These are phyloP conservation scores for Gryon sp. DNA, from an alignment of 1,140 invertebrate species.

Conservation along the genomic window DNA sequence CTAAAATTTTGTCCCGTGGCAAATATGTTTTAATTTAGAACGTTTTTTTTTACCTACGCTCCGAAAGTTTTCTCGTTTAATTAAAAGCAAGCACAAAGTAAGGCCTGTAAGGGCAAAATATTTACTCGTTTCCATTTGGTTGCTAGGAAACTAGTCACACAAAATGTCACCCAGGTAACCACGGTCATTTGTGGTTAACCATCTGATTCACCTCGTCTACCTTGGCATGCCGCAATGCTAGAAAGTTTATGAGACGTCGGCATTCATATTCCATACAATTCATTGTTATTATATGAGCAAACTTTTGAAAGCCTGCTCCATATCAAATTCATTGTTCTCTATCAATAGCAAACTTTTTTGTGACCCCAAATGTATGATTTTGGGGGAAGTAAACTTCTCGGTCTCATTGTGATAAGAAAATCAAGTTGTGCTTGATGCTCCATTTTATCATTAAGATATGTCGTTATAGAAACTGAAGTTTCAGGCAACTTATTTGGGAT, in stretches of 20 bases:
- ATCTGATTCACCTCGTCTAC: conserved; percentile 59
- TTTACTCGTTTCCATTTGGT: conserved; percentile 49
- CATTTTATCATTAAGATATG: conserved; percentile 1
- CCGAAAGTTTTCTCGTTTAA: conserved; percentile 19
- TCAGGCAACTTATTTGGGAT: no score
- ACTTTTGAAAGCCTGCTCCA: conserved; percentile 55
- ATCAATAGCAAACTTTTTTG: conserved; percentile 52
- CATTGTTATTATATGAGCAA: conserved; percentile 62
- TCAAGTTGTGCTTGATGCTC: conserved; percentile 20
- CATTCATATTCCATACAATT: conserved; percentile 59
- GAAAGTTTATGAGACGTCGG: conserved; percentile 64
- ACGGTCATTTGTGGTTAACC: conserved; percentile 63
- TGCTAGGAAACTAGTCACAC: conserved; percentile 55
- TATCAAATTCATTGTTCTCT: conserved; percentile 51
- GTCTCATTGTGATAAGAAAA: conserved; percentile 28
- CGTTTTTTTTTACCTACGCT: background rate
- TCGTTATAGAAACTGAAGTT: no score
- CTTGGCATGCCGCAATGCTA: conserved; percentile 60
- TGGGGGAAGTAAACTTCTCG: conserved; percentile 20
- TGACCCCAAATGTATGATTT: conserved; percentile 14
- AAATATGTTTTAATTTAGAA: background rate
- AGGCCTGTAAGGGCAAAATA: conserved; percentile 38
- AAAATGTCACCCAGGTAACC: conserved; percentile 63
- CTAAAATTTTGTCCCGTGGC: background rate
- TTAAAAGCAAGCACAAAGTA: conserved; percentile 28